Conservation (phyloP, 2,888 invertebrate species). For the Megastigmus dorsalis region DNA sequence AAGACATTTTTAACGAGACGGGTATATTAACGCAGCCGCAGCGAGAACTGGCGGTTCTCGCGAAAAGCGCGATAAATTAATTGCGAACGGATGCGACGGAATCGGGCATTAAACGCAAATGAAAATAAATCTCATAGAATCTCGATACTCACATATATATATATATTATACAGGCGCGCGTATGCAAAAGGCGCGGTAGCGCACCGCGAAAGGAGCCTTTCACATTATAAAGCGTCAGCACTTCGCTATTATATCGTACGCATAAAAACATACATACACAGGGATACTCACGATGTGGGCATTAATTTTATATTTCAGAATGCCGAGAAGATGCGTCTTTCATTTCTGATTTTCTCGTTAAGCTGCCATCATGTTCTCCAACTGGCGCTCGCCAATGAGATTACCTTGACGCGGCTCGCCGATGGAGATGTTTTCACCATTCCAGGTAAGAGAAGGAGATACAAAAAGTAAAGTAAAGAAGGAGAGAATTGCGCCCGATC, state of each 20-base stretch:
- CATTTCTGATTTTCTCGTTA: slow-evolving; percentile 64
- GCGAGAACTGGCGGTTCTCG: too few species aligned
- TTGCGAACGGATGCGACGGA: too few species aligned
- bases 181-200: too few species aligned
- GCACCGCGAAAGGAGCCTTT: too few species aligned
- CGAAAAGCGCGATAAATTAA: too few species aligned
- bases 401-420: slow-evolving; percentile 68
- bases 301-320: slow-evolving; percentile 65
- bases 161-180: too few species aligned
- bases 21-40: too few species aligned
- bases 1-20: too few species aligned
- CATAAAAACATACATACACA: neutral
- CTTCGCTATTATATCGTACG: neutral
- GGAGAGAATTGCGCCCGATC: too few species aligned
- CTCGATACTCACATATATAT: too few species aligned
- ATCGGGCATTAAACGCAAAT: too few species aligned
- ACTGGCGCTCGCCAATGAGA: slow-evolving; percentile 61
- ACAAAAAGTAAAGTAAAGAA: neutral
- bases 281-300: slow-evolving; percentile 1
- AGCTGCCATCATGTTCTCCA: slow-evolving; percentile 63
- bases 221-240: neutral
- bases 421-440: slow-evolving; percentile 71
- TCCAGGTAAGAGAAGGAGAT: slow-evolving; percentile 70
- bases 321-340: slow-evolving; percentile 72
- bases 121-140: too few species aligned